Evolutionary conservation across 1,140 invertebrate genomes (phyloP), one percentile per base, ranked within the genome.

Genomic region (Uloborus diversus): DNA sequence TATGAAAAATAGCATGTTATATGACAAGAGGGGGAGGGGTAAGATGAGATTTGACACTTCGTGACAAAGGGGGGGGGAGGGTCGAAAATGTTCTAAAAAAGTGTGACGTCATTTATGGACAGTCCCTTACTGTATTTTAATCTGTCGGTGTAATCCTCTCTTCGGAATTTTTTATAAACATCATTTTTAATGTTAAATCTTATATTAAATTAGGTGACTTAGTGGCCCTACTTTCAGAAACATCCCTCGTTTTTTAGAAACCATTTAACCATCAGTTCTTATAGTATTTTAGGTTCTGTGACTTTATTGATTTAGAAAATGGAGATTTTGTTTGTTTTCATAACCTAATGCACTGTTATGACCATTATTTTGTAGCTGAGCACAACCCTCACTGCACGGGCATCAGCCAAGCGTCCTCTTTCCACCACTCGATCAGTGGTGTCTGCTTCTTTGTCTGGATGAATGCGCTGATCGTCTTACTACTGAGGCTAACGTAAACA

Each of bases 361-460:
- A 14, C 51, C 7, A 7, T 56, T 28, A 14, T 61, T 32, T 73
- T 73, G 20, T 57, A 73, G 69, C 69, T 25, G 33, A 73, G 20
- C 56, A 73, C 33, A 73, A 73, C 32, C 69, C 69, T 51, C 59
- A 73, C 20, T 61, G 56, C 32, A 61, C 56, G n/a, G 57, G 69
- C 32, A 73, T 61, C 35, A 73, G 69, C 27, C 23, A 59, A 17
- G 69, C 56, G n/a, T 23, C 35, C 9, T 25, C 28, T 47, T 9
- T 53, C 30, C 49, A 35, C 32, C 17, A 25, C 17, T 20, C 69
- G 20, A n/a, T n/a, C n/a, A 61, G 28, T 61, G 69, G 57, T 61
- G 56, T 73, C 69, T 42, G 42, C 32, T 57, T 61, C 25, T 27
- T 73, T 42, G 32, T 73, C 23, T 14, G 27, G 23, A n/a, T 70